These are phyloP conservation scores for Indicator maculatus DNA, from an alignment of 2,113 vertebrate genomes.

Conservation along the genomic window DNA sequence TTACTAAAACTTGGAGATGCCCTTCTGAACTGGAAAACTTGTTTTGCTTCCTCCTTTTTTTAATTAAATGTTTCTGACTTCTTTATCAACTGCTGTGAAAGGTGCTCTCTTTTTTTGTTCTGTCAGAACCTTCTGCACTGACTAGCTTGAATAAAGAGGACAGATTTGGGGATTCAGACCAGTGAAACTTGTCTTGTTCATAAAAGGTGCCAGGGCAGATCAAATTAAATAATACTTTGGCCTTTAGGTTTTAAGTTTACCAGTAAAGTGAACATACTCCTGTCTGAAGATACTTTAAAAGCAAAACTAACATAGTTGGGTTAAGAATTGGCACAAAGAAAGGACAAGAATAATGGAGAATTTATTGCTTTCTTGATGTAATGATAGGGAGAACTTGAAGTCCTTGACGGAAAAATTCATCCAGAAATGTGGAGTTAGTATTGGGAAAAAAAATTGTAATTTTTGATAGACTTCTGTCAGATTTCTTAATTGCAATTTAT, in stretches of 20 bases:
- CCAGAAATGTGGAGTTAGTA: neutral
- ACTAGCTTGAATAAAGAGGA: neutral
- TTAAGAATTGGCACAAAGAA: neutral
- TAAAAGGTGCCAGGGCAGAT: neutral
- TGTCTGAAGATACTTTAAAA: neutral
- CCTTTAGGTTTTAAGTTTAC: neutral
- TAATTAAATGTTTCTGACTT: neutral
- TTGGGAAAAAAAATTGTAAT: neutral
- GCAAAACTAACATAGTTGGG: neutral
- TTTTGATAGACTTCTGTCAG: neutral
- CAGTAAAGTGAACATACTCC: neutral
- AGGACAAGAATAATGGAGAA: neutral
- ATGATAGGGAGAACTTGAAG: neutral
- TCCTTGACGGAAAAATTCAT: neutral
- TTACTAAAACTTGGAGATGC: neutral
- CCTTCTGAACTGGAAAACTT: neutral
- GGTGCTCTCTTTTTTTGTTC: neutral
- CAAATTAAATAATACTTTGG: neutral
- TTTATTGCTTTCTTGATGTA: neutral
- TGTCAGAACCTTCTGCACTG: neutral
- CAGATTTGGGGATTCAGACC: neutral
- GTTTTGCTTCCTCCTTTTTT: neutral
- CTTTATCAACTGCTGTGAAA: neutral
- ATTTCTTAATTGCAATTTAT: neutral
- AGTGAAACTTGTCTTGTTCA: neutral